phyloP scores from a whole-genome alignment of 2,113 vertebrate genomes.

The Oreochromis spilurus region DNA sequence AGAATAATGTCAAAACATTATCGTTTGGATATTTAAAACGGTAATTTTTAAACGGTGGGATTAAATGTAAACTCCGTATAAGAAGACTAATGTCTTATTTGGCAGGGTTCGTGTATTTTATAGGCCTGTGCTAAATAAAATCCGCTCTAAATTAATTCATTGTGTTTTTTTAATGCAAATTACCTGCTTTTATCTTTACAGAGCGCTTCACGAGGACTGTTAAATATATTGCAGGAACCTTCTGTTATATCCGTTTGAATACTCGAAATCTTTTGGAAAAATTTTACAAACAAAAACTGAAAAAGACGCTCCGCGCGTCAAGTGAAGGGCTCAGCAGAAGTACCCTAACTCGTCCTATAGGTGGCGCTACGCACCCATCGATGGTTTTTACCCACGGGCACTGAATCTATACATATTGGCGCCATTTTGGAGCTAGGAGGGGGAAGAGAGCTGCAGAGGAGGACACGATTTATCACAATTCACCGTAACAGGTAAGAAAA shows the following conservation, averaged over 20 bases:
- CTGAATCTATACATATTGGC: slow-evolving; percentile 86
- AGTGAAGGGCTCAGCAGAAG: not conserved
- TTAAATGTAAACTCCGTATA: not conserved
- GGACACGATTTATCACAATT: slow-evolving; percentile 75
- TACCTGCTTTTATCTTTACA: not conserved
- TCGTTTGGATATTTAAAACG: not conserved
- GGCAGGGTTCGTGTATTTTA: not conserved
- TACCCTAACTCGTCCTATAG: slow-evolving; percentile 39
- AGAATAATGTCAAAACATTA: not conserved
- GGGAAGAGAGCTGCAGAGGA: slow-evolving; percentile 80
- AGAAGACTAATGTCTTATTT: not conserved
- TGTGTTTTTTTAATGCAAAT: not conserved
- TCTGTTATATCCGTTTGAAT: not conserved
- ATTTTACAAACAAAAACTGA: not conserved
- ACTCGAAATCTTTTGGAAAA: not conserved
- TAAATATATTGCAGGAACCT: not conserved
- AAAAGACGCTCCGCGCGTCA: not conserved
- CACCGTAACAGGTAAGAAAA: slow-evolving; percentile 69
- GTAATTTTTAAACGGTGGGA: not conserved
- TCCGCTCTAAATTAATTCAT: not conserved
- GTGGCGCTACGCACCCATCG: slow-evolving; percentile 71
- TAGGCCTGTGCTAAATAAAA: not conserved
- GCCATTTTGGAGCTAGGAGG: slow-evolving; percentile 97
- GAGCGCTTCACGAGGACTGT: not conserved
- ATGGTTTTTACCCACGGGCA: slow-evolving; percentile 49